Percentiles rank a stretch among this genome's conserved stretches.
phyloP scores from a whole-genome alignment of 2,797 vertebrate species.

The Anguilla marmorata region DNA sequence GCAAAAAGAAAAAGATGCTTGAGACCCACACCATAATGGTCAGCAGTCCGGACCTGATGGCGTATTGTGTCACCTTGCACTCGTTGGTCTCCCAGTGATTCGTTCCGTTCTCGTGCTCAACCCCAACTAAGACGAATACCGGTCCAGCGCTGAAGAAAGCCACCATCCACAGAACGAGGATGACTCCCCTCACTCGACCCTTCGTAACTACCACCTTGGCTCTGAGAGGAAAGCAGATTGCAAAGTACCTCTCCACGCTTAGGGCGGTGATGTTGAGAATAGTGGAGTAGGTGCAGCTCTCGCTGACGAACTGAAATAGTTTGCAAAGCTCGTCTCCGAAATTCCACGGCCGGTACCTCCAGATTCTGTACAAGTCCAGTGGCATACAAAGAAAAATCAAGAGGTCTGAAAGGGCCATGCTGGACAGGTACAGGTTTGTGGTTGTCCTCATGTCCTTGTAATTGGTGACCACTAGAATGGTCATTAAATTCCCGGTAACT shows the following conservation, averaged over 20 bases:
- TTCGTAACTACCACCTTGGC: constrained; percentile 94
- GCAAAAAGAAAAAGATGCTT: constrained; percentile 94
- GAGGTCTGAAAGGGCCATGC: constrained; percentile 96
- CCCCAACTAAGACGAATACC: constrained; percentile 93
- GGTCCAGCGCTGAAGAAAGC: constrained; percentile 90
- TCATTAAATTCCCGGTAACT: constrained; percentile 88
- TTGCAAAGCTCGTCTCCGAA: constrained; percentile 91
- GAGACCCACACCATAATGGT: constrained; percentile 96
- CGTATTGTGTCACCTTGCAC: constrained; percentile 91
- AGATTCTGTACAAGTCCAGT: constrained; percentile 91
- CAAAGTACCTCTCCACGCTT: constrained; percentile 93
- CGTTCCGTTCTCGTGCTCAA: constrained; percentile 81
- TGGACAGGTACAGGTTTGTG: constrained; percentile 95
- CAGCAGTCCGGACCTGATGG: constrained; percentile 89
- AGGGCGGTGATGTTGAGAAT: constrained; percentile 96
- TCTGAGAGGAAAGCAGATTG: constrained; percentile 91
- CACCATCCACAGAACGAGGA: constrained; percentile 86
- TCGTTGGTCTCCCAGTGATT: constrained; percentile 84
- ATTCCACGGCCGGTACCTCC: constrained; percentile 94
- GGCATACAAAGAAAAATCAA: constrained; percentile 97
- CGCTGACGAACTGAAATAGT: constrained; percentile 94
- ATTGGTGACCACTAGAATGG: constrained; percentile 88
- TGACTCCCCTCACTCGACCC: constrained; percentile 84
- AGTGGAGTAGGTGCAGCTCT: constrained; percentile 94
- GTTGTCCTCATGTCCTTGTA: constrained; percentile 95